These are phyloP conservation scores for Pogoniulus pusillus DNA, from an alignment of 2,797 vertebrate species.

Conservation along the genomic window DNA sequence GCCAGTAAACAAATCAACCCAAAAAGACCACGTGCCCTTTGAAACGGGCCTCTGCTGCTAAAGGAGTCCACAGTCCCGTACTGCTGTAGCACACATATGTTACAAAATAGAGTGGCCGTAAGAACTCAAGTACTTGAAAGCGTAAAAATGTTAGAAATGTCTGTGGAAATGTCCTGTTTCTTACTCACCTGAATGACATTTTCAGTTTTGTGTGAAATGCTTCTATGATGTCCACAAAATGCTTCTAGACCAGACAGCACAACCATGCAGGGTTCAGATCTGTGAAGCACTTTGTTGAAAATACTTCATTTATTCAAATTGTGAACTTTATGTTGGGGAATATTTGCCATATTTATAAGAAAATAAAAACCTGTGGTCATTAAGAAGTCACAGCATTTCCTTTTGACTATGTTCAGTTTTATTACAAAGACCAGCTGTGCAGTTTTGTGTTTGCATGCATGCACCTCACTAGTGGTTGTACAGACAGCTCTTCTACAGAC, in stretches of 20 bases:
- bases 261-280: slow-evolving; percentile 74
- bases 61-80: slow-evolving; percentile 67
- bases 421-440: slow-evolving; percentile 70
- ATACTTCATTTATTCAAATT: slow-evolving; percentile 71
- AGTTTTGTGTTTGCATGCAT: slow-evolving; percentile 80
- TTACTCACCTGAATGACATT: slow-evolving; percentile 75
- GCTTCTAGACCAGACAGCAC: slow-evolving; percentile 77
- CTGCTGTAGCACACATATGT: slow-evolving; percentile 74
- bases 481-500: slow-evolving; percentile 60
- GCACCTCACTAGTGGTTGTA: slow-evolving; percentile 80
- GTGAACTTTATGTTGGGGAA: slow-evolving; percentile 72
- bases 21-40: slow-evolving; percentile 88
- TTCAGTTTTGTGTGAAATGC: slow-evolving; percentile 77
- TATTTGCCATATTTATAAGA: slow-evolving; percentile 71
- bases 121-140: slow-evolving; percentile 78
- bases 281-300: slow-evolving; percentile 77
- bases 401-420: slow-evolving; percentile 69
- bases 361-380: slow-evolving; percentile 75
- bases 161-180: slow-evolving; percentile 77
- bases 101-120: slow-evolving; percentile 66
- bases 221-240: slow-evolving; percentile 75
- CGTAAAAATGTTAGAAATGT: slow-evolving; percentile 74
- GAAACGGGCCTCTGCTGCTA: slow-evolving; percentile 71
- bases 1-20: slow-evolving; percentile 97
- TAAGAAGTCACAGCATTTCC: slow-evolving; percentile 69